Conservation (phyloP, 2,888 invertebrate species). For the Cheilosia impressa region DNA sequence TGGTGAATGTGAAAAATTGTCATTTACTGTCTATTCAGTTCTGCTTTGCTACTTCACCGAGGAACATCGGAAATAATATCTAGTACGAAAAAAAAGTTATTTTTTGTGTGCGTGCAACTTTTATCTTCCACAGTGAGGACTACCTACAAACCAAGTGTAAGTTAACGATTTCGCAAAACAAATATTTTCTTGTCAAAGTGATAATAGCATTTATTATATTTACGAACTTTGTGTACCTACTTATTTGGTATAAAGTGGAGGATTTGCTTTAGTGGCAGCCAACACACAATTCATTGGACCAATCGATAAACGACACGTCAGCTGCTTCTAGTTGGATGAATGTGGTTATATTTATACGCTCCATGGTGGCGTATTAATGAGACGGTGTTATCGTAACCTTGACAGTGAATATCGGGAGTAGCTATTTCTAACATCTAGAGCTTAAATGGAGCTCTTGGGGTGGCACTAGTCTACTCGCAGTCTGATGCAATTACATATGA, state of each 20-base stretch:
- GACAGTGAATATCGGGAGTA: slow-evolving; percentile 15
- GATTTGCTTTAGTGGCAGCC: slow-evolving; percentile 1
- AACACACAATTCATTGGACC: background rate
- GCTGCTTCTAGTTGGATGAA: slow-evolving; percentile 5
- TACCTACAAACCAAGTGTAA: slow-evolving; percentile 33
- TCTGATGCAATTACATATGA: background rate
- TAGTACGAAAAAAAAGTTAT: slow-evolving; percentile 3
- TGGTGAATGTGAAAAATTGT: slow-evolving; percentile 49
- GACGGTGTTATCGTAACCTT: slow-evolving; percentile 34
- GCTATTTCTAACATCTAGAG: background rate
- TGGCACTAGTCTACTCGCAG: background rate
- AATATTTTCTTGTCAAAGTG: slow-evolving; percentile 3
- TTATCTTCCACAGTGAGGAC: slow-evolving; percentile 28
- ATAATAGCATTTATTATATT: background rate
- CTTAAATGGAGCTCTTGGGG: background rate
- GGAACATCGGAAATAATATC: slow-evolving; percentile 45
- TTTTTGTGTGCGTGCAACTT: slow-evolving; percentile 3
- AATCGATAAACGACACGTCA: slow-evolving; percentile 66
- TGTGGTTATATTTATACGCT: background rate
- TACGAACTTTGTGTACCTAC: background rate
- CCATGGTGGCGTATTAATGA: slow-evolving; percentile 20
- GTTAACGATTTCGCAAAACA: slow-evolving; percentile 14
- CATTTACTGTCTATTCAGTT: slow-evolving; percentile 63
- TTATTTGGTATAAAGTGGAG: background rate
- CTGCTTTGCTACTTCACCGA: slow-evolving; percentile 44